Percentiles rank a stretch among this genome's conserved stretches.
Conservation (phyloP, 92 coral and sea anemone species). For the Palythoa caribaeorum region DNA sequence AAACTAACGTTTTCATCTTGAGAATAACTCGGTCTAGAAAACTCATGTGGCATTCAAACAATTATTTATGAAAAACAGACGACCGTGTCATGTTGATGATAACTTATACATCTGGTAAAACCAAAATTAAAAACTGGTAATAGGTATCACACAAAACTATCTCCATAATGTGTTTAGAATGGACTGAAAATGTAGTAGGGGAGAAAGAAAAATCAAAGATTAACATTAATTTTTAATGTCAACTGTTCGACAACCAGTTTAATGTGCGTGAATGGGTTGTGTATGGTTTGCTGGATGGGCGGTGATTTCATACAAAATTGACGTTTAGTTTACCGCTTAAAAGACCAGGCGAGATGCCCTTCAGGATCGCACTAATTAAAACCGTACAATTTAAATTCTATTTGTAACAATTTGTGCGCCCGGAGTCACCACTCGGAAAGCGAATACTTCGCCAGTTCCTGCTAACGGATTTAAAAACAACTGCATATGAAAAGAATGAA, state of each 20-base stretch:
- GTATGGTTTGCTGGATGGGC: background rate
- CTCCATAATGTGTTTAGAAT: background rate
- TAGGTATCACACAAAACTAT: background rate
- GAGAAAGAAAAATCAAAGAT: background rate
- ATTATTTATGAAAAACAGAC: constrained; percentile 24
- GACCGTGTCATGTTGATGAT: background rate
- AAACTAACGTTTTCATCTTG: constrained; percentile 15
- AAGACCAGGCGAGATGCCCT: background rate
- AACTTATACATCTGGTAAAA: background rate
- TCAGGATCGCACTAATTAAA: background rate
- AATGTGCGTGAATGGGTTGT: too few relatives aligned
- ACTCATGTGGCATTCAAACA: background rate
- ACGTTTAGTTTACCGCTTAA: background rate
- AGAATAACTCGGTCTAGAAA: background rate
- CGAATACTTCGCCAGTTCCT: constrained; percentile 26
- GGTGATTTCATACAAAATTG: constrained; percentile 21
- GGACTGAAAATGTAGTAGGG: background rate
- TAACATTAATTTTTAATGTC: background rate
- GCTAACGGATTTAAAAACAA: background rate
- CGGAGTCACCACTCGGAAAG: constrained; percentile 1
- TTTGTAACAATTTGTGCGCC: constrained; percentile 33
- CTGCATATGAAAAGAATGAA: background rate
- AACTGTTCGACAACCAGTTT: too few relatives aligned
- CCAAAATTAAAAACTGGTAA: background rate
- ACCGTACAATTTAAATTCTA: constrained; percentile 42